Base-by-base conservation (phyloP, 2,797 vertebrate genomes). In the Tapera naevia region DNA sequence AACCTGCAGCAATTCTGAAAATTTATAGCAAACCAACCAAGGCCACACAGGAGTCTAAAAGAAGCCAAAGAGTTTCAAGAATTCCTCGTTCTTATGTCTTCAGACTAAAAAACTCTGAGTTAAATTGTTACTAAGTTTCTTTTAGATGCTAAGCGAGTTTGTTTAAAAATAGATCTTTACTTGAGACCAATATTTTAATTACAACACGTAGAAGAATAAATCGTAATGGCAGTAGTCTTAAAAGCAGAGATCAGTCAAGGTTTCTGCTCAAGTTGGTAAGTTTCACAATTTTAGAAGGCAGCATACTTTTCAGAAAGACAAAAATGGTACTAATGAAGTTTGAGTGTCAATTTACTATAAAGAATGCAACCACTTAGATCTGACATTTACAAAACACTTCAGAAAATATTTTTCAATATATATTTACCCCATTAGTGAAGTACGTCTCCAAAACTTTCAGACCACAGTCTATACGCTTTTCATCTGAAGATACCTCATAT, bases 401-500 rank as follows among this genome's bases (percentile, higher is more conserved):
- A 80, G 45, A 62, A 24, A 75, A 11, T 33, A 64, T 53, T 67
- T 60, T 86, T 32, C 67, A 87, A 64, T 18, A 14, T 15, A 43
- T 88, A 93, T 93, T 80, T 80, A 99, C 99, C 99, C 98, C 98
- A 35, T 98, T 98, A 92, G 97, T 98, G 97, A 99, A 99, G 98
- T 99, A 99, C 2, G 96, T 98, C 97, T 98, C 97, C 95, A 99
- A 96, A 98, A 99, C 95, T 93, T 97, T 98, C 97, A 98, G 96
- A 94, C 98, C 99, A 81, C 83, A 97, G 88, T 98, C 98, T 97
- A 98, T 98, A 67, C 98, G 98, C 96, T 98, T 98, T 97, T 99
- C 98, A 45, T 99, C 99, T 15, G 98, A 97, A 51, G 99, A 98
- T 70, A 99, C 98, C 96, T 99, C 98, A 92, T 99, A 99, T 73